phyloP scores from a whole-genome alignment of 2,797 vertebrate genomes.

The Peromyscus melanophrys region DNA sequence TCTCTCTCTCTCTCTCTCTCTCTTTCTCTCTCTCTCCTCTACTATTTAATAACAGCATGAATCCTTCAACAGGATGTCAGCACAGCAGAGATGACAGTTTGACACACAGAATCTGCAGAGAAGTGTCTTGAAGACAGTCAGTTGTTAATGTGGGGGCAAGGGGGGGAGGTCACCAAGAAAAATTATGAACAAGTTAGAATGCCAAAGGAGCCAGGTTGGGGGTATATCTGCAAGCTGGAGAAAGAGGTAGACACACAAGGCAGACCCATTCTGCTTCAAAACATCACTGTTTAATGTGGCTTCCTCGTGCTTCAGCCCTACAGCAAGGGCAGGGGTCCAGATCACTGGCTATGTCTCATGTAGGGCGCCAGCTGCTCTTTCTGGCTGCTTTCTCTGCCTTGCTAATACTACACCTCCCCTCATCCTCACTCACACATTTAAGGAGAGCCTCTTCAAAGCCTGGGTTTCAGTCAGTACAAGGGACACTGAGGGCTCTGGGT shows the following conservation, averaged over 20 bases:
- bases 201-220: background rate
- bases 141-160: background rate
- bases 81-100: background rate
- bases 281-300: background rate
- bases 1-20: too few relatives aligned
- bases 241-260: background rate
- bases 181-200: conserved; percentile 35
- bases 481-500: background rate
- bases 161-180: background rate
- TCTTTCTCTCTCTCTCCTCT: too few relatives aligned
- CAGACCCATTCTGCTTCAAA: background rate
- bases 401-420: too few relatives aligned
- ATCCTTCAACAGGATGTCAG: background rate
- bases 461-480: background rate
- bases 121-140: background rate
- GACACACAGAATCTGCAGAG: background rate
- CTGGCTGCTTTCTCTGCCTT: background rate
- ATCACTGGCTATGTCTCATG: background rate
- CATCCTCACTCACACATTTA: background rate
- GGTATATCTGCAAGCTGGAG: background rate
- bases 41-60: background rate
- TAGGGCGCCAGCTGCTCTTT: background rate
- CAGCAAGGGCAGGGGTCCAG: background rate
- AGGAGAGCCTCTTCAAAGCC: background rate
- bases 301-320: background rate